A percentile compares a stretch with the other conserved stretches of the same genome.
phyloP scores from a whole-genome alignment of 2,888 invertebrate species.

The Thecophora atra region DNA sequence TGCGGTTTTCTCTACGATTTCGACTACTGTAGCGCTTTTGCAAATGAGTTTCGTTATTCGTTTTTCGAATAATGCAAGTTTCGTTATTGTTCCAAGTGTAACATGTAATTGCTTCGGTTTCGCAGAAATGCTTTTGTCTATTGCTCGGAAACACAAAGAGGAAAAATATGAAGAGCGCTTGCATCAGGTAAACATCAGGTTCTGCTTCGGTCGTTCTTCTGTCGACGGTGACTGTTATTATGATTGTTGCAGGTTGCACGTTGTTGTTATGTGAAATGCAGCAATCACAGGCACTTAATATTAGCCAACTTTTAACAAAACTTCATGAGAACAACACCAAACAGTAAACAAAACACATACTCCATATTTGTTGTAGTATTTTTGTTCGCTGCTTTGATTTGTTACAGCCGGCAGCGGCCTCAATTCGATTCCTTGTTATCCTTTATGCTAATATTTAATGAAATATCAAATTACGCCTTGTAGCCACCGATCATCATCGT shows the following conservation, averaged over 20 bases:
- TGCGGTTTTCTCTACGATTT: slow-evolving; percentile 6
- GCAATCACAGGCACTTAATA: not conserved
- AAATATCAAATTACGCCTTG: slow-evolving; percentile 24
- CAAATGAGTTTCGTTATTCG: no score
- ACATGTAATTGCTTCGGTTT: slow-evolving; percentile 26
- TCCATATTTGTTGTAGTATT: not conserved
- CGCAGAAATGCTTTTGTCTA: slow-evolving; percentile 18
- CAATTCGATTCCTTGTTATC: slow-evolving; percentile 16
- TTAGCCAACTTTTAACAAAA: slow-evolving; percentile 5
- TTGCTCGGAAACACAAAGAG: slow-evolving; percentile 5
- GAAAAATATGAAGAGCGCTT: not conserved
- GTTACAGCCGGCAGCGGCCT: slow-evolving; percentile 18
- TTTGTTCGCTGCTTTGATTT: slow-evolving; percentile 4
- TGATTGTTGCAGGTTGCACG: not conserved
- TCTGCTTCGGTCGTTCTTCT: slow-evolving; percentile 29
- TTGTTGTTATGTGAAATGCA: slow-evolving; percentile 5
- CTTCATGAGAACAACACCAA: not conserved
- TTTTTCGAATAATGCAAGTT: no score
- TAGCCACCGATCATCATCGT: not conserved
- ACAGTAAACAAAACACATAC: not conserved
- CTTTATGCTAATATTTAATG: slow-evolving; percentile 20
- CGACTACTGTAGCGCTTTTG: not conserved
- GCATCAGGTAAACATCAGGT: slow-evolving; percentile 23
- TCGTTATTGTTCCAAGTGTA: slow-evolving; percentile 23
- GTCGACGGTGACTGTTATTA: slow-evolving; percentile 5